Conservation (phyloP, 64 coral and sea anemone species). For the Dendronephthya gigantea region DNA sequence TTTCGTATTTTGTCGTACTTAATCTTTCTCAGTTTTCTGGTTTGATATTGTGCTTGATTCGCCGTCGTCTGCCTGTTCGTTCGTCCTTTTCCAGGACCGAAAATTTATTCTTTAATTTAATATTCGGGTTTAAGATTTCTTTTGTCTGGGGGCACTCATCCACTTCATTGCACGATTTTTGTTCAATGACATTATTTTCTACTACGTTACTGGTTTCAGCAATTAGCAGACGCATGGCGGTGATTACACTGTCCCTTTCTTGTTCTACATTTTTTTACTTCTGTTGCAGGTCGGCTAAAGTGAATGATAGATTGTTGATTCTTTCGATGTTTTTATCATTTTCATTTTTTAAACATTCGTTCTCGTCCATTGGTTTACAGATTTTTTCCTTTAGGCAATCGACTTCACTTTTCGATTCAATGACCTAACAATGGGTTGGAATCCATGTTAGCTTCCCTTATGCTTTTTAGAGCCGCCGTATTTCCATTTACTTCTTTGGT, state of each 20-base stretch:
- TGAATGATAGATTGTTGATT: constrained; percentile 20
- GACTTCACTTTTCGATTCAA: not conserved
- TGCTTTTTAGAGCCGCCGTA: not conserved
- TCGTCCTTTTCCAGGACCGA: constrained; percentile 19
- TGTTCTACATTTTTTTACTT: constrained; percentile 8
- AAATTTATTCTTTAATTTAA: constrained; percentile 22
- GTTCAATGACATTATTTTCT: constrained; percentile 16
- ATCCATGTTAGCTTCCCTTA: not conserved
- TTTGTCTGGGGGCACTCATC: constrained; percentile 15
- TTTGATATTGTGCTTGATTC: constrained; percentile 19
- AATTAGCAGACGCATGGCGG: constrained; percentile 18
- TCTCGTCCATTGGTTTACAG: constrained; percentile 18
- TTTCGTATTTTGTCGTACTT: constrained; percentile 10
- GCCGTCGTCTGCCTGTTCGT: constrained; percentile 1
- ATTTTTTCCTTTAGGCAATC: constrained; percentile 14
- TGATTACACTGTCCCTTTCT: constrained; percentile 22
- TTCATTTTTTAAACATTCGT: constrained; percentile 13
- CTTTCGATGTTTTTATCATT: constrained; percentile 11
- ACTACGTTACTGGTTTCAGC: constrained; percentile 20
- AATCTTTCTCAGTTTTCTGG: constrained; percentile 17
- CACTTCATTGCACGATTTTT: constrained; percentile 18
- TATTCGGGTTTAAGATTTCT: constrained; percentile 21
- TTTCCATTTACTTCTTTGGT: constrained; percentile 3
- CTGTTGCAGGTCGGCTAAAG: not conserved
- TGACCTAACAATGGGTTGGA: not conserved